Evolutionary conservation across 2,797 vertebrate species (phyloP), one percentile per base, ranked within the genome.

Genomic region (Chaetodon trifasciatus): DNA sequence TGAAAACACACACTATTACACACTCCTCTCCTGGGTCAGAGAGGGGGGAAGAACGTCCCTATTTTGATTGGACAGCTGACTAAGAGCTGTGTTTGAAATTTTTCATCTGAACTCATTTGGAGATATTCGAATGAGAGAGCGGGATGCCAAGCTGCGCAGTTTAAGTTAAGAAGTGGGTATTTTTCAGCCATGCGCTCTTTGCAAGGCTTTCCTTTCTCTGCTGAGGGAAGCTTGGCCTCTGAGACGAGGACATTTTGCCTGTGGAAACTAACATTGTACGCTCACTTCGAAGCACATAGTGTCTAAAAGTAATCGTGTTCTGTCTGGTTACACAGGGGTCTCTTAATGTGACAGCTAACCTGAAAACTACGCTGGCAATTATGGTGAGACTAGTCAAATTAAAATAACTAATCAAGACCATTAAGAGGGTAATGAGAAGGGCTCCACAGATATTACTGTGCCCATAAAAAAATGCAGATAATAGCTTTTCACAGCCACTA

Each of bases 61-160:
- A 78, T 85, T 86, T 91, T 86, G 91, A 93, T 92, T 94, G 94
- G 93, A 93, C 92, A 94, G 93, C 92, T 94, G 91, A 94, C 91
- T 86, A 67, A 0, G 72, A 86, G 91, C 84, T 83, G 81, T 81
- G 90, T 92, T 93, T 89, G 84, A 92, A 89, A 87, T 77, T 69
- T 74, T 88, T 88, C 82, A 88, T 92, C 78, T 77, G 77, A 90
- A 89, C 89, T 86, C 81, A 42, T 82, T 74, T 71, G 88, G 90
- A 74, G 84, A 81, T 85, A 88, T 89, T 90, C 61, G 86, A 61
- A 87, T 80, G 61, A 74, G 73, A 8, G 57, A 4, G 60, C 9
- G 47, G 52, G 68, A 74, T 69, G 60, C 65, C 60, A 70, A 60
- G 37, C 23, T 39, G 52, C 1, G 0, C 28, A 52, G 53, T 63